A percentile compares a stretch with the other conserved stretches of the same genome.
Conservation (phyloP, 2,888 invertebrate genomes). For the Xanthia togata region DNA sequence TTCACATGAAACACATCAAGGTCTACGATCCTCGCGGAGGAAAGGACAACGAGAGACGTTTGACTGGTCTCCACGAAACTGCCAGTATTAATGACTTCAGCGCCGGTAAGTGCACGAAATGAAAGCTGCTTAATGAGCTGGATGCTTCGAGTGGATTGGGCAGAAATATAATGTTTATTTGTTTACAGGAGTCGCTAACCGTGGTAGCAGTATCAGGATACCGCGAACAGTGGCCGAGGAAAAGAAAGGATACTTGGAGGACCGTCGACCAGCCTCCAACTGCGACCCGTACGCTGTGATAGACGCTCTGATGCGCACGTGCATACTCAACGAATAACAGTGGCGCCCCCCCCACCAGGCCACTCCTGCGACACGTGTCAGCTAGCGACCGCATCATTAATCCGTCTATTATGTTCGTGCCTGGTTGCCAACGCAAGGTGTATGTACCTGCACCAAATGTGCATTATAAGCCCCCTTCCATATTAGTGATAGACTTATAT, state of each 20-base stretch:
- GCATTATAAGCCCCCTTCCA: constrained; percentile 60
- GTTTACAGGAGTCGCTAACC: constrained; percentile 95
- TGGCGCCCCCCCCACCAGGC: constrained; percentile 58
- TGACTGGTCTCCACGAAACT: constrained; percentile 98
- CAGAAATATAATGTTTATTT: constrained; percentile 9
- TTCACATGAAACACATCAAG: constrained; percentile 97
- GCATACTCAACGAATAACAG: constrained; percentile 93
- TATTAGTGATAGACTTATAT: constrained; percentile 47
- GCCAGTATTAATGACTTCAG: constrained; percentile 99
- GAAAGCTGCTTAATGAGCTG: neutral
- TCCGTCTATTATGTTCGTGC: constrained; percentile 62
- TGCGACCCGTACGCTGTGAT: constrained; percentile 97
- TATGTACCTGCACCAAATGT: constrained; percentile 60
- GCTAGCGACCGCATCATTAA: constrained; percentile 65
- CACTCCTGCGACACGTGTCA: constrained; percentile 73
- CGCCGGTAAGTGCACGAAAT: constrained; percentile 90
- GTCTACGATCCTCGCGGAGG: constrained; percentile 99
- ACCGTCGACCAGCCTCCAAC: constrained; percentile 97
- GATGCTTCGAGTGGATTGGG: neutral
- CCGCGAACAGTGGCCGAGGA: constrained; percentile 97
- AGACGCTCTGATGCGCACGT: constrained; percentile 96
- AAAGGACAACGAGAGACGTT: constrained; percentile 98
- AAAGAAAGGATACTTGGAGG: constrained; percentile 98
- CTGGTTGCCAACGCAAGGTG: constrained; percentile 54
- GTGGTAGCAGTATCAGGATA: constrained; percentile 98